phyloP scores from a whole-genome alignment of 2,888 invertebrate genomes.

The Nomada flava region DNA sequence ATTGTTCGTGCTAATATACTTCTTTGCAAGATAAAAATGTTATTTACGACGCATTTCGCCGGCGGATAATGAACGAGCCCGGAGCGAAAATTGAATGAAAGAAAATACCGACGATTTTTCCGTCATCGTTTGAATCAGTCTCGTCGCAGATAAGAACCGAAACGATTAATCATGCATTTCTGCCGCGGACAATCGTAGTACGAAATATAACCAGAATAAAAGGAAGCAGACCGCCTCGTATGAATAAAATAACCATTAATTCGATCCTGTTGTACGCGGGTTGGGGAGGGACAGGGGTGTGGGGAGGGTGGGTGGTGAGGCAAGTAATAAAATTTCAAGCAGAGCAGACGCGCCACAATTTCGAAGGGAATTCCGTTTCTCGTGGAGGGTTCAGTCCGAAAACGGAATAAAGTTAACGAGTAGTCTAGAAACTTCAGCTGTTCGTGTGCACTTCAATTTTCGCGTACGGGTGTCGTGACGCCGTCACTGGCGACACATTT shows the following conservation, averaged over 20 bases:
- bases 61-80: slow-evolving; percentile 36
- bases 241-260: slow-evolving; percentile 72
- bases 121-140: slow-evolving; percentile 54
- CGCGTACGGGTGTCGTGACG: slow-evolving; percentile 25
- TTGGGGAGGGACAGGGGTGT: no score
- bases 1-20: slow-evolving; percentile 19
- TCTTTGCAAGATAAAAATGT: slow-evolving; percentile 29
- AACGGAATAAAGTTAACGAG: slow-evolving; percentile 53
- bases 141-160: slow-evolving; percentile 41
- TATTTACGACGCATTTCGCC: slow-evolving; percentile 47
- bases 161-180: slow-evolving; percentile 69
- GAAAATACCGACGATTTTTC: slow-evolving; percentile 58
- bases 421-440: slow-evolving; percentile 41
- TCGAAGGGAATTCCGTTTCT: slow-evolving; percentile 25
- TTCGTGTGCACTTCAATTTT: slow-evolving; percentile 45
- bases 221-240: slow-evolving; percentile 53
- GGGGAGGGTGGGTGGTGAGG: no score
- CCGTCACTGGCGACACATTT: slow-evolving; percentile 43
- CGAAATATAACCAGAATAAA: slow-evolving; percentile 61
- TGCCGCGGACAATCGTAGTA: slow-evolving; percentile 67
- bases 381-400: slow-evolving; percentile 6
- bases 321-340: slow-evolving; percentile 46
- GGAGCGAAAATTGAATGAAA: slow-evolving; percentile 51
- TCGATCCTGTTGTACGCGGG: slow-evolving; percentile 27
- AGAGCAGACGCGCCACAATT: slow-evolving; percentile 31